Evolutionary conservation across 2,888 invertebrate species (phyloP), one percentile per base, ranked within the genome.

Genomic region (Scaptomyza tumidula): DNA sequence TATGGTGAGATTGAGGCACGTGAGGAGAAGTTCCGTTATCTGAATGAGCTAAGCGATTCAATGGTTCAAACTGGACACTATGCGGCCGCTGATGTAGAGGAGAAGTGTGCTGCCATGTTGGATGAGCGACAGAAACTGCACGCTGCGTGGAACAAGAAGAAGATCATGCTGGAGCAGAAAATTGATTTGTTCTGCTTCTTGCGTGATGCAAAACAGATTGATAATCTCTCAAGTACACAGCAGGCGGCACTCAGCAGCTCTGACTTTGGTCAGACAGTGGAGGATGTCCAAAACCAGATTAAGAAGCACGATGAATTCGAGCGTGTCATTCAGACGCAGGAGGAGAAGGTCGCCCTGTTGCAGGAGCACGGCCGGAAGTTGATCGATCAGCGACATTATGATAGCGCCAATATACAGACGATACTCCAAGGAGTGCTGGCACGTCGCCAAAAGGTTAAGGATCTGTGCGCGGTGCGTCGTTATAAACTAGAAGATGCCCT

Each of bases 251-350:
- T 97, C 0, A 93, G 91, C 91, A 95, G 94, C 60, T 94, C 94
- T 0, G 96, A 96, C 80, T 95, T 95, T 66, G 95, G 96, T 0
- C 94, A 96, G 43, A 95, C 95, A 0, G 96, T 97, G 0, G 98
- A 98, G 88, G 97, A 97, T 90, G 98, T 99, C 0, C 96, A 97
- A 82, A 96, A 95, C 44, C 95, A 97, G 89, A 94, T 97, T 29
- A 98, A 97, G 93, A 98, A 98, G 89, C 98, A 99, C 83, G 98
- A 98, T 82, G 98, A 97, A 3, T 98, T 99, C 91, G 98, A 98
- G 91, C 98, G 98, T 87, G 93, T 98, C 0, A 94, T 99, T 7
- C 95, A 95, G 13, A 96, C 97, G 0, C 94, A 94, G 93, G 98
- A 98, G 78, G 98, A 98, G 91, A 97, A 97, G 92, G 93, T 98